Percentiles rank a stretch among this genome's conserved stretches.
These are phyloP conservation scores for Semicossyphus pulcher DNA, from an alignment of 2,113 vertebrate genomes.

Conservation along the genomic window DNA sequence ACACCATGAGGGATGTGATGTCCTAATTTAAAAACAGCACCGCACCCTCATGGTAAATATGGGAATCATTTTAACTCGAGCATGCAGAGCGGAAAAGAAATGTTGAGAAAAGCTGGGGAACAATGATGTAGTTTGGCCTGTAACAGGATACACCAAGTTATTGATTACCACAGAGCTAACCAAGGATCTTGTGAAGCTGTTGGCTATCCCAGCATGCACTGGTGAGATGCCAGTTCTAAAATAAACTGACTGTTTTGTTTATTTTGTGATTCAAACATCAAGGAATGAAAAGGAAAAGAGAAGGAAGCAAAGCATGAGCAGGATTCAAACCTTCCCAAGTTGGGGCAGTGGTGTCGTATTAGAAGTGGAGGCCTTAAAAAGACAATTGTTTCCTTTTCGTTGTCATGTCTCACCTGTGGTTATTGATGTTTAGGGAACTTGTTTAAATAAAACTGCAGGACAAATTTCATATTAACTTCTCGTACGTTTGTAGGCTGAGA, in stretches of 20 bases:
- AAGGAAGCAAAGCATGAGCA: neutral
- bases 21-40: slow-evolving; percentile 14
- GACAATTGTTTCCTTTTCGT: neutral
- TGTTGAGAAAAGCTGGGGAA: neutral
- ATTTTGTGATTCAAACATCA: neutral
- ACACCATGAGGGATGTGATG: slow-evolving; percentile 2
- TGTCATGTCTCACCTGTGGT: neutral
- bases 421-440: neutral
- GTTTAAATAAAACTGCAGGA: neutral
- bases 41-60: slow-evolving; percentile 38
- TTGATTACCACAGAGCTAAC: slow-evolving; percentile 1
- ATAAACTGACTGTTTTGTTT: neutral
- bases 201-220: neutral
- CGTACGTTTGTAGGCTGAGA: neutral
- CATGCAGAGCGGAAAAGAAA: neutral
- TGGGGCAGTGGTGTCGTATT: neutral
- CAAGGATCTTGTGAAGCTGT: neutral
- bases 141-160: neutral
- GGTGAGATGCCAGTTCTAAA: neutral
- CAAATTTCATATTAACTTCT: neutral
- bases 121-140: neutral
- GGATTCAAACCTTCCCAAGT: neutral
- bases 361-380: neutral
- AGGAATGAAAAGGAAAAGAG: neutral
- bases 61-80: slow-evolving; percentile 7